Conservation (phyloP, 2,797 vertebrate genomes). For the Furcifer pardalis region DNA sequence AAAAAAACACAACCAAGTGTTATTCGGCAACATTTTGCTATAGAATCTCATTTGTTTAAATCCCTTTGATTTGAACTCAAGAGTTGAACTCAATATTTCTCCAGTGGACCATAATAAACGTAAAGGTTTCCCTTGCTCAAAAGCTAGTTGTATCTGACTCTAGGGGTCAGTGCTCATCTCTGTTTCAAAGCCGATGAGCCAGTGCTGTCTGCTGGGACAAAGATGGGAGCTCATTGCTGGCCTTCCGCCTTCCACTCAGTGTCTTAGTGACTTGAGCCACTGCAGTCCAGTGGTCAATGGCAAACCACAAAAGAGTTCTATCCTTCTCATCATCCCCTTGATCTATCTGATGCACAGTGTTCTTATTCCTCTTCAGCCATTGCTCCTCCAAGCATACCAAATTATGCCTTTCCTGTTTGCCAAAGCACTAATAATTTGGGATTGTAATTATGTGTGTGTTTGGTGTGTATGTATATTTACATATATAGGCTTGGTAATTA, state of each 20-base stretch:
- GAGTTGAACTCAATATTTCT: not conserved
- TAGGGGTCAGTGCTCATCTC: too few species aligned
- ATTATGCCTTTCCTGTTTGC: not conserved
- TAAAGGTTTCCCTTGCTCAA: too few species aligned
- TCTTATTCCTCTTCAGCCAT: not conserved
- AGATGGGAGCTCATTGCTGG: too few species aligned
- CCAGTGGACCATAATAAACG: too few species aligned
- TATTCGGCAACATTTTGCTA: not conserved
- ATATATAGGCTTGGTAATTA: not conserved
- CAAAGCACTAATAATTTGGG: not conserved
- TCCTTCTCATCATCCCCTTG: not conserved
- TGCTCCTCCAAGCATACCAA: not conserved
- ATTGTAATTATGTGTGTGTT: not conserved
- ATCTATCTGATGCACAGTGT: not conserved
- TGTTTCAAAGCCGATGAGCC: too few species aligned
- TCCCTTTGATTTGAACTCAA: not conserved
- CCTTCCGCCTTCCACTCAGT: too few species aligned
- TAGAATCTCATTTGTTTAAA: too few species aligned
- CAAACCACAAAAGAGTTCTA: too few species aligned
- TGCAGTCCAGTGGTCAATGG: too few species aligned
- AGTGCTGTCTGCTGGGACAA: too few species aligned
- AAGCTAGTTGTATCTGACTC: too few species aligned
- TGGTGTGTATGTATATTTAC: not conserved
- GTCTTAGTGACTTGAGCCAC: too few species aligned
- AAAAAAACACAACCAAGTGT: not conserved